A percentile compares a stretch with the other conserved stretches of the same genome.
phyloP scores from a whole-genome alignment of 2,113 vertebrate genomes.

The Osmerus mordax region DNA sequence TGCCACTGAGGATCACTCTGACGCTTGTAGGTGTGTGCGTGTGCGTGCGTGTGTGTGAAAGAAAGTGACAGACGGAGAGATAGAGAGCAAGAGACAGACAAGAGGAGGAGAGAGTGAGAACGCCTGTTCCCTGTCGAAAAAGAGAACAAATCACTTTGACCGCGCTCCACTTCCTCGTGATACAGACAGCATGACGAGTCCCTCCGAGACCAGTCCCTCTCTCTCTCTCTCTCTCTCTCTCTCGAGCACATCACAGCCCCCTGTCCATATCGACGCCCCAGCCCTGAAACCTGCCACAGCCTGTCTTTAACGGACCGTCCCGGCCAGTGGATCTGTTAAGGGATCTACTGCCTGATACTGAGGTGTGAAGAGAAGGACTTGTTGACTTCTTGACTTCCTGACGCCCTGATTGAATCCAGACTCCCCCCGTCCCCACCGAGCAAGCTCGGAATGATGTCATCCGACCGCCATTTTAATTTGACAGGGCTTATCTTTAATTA shows the following conservation, averaged over 20 bases:
- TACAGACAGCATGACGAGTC: constrained; percentile 20
- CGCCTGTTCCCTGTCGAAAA: neutral
- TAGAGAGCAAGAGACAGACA: neutral
- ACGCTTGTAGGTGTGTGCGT: constrained; percentile 1
- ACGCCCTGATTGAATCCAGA: constrained; percentile 60
- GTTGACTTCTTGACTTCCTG: constrained; percentile 44
- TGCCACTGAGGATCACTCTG: constrained; percentile 28
- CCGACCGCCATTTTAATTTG: constrained; percentile 51
- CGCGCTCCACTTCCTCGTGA: constrained; percentile 39
- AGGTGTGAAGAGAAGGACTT: constrained; percentile 62
- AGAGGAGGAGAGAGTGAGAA: neutral
- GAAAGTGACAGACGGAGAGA: neutral
- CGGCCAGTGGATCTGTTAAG: constrained; percentile 40
- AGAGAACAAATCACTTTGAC: constrained; percentile 18
- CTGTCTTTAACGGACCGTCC: constrained; percentile 59
- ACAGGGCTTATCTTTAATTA: constrained; percentile 64
- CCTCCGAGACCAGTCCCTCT: constrained; percentile 52
- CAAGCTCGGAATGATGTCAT: constrained; percentile 56
- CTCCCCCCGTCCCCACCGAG: constrained; percentile 50
- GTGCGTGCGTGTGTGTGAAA: constrained; percentile 3
- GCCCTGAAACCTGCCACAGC: constrained; percentile 39
- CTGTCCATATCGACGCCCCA: neutral
- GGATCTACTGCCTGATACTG: constrained; percentile 41
- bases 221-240: constrained; percentile 30
- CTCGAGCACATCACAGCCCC: constrained; percentile 26